A percentile compares a stretch with the other conserved stretches of the same genome.
Evolutionary conservation across 2,797 vertebrate species (phyloP).

Genomic region (Okamejei kenojei): DNA sequence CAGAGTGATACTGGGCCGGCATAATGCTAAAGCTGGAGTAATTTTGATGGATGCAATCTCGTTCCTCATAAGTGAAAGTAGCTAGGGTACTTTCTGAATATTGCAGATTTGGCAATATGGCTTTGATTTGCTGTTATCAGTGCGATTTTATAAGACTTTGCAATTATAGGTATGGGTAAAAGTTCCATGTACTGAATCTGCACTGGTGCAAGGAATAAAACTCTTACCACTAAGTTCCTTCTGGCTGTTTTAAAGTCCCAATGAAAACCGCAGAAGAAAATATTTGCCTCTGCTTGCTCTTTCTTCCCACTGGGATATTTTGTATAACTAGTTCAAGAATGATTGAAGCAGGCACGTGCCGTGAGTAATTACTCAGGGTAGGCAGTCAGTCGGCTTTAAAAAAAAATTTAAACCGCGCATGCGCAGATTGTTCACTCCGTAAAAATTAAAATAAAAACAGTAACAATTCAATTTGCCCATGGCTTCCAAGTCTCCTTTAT

Average conservation of each 20-base stretch:
- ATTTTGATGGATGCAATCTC: background rate
- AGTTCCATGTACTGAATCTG: background rate
- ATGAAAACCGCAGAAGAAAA: background rate
- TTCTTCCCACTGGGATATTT: background rate
- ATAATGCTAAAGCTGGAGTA: background rate
- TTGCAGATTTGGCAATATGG: background rate
- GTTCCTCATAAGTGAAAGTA: background rate
- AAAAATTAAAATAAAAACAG: no score
- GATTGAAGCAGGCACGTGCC: no score
- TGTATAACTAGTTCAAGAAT: background rate
- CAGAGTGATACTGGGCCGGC: background rate
- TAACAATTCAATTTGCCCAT: no score
- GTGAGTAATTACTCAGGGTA: no score
- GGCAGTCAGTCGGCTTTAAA: no score
- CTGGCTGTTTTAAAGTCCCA: background rate
- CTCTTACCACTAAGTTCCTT: background rate
- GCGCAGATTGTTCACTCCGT: no score
- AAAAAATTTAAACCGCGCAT: no score
- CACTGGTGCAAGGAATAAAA: background rate
- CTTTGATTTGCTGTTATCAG: background rate
- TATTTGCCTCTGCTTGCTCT: background rate
- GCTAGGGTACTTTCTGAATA: background rate
- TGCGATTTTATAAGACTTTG: background rate
- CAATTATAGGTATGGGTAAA: background rate
- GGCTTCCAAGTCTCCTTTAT: no score